A percentile compares a stretch with the other conserved stretches of the same genome.
Conservation (phyloP, 2,888 invertebrate species). For the Abrostola triplasia region DNA sequence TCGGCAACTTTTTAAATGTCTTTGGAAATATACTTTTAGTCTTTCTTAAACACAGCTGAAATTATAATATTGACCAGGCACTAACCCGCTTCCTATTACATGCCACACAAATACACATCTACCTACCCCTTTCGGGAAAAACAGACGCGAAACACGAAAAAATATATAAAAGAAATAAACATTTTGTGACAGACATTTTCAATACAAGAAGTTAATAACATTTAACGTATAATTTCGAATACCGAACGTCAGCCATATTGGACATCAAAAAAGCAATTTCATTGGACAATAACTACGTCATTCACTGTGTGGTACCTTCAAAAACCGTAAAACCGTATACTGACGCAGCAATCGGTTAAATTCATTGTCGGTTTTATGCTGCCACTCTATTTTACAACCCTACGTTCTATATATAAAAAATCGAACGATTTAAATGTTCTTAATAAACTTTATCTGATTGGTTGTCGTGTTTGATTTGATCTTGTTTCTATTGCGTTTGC, state of each 20-base stretch:
- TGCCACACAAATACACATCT: no score
- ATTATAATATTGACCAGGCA: no score
- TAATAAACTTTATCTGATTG: slow-evolving; percentile 23
- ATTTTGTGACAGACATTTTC: slow-evolving; percentile 12
- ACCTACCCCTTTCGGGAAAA: no score
- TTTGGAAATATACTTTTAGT: no score
- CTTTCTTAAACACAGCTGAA: no score
- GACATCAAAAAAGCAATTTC: slow-evolving; percentile 74
- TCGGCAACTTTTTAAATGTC: no score
- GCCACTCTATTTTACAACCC: slow-evolving; percentile 51
- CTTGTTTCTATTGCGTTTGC: background rate
- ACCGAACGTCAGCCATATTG: slow-evolving; percentile 63
- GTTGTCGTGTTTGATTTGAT: background rate
- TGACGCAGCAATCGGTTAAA: slow-evolving; percentile 61
- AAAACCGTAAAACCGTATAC: slow-evolving; percentile 58
- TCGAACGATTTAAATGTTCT: slow-evolving; percentile 24
- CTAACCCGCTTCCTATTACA: no score
- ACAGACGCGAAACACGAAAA: no score
- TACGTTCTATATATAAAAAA: slow-evolving; percentile 38
- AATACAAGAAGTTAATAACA: slow-evolving; percentile 45
- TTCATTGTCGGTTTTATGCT: slow-evolving; percentile 60
- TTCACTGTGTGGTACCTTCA: slow-evolving; percentile 51
- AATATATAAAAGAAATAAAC: slow-evolving; percentile 12
- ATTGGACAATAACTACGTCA: slow-evolving; percentile 67
- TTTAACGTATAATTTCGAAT: slow-evolving; percentile 56